Evolutionary conservation across 2,888 invertebrate species (phyloP), one percentile per base, ranked within the genome.

Genomic region (Pelosia muscerda): DNA sequence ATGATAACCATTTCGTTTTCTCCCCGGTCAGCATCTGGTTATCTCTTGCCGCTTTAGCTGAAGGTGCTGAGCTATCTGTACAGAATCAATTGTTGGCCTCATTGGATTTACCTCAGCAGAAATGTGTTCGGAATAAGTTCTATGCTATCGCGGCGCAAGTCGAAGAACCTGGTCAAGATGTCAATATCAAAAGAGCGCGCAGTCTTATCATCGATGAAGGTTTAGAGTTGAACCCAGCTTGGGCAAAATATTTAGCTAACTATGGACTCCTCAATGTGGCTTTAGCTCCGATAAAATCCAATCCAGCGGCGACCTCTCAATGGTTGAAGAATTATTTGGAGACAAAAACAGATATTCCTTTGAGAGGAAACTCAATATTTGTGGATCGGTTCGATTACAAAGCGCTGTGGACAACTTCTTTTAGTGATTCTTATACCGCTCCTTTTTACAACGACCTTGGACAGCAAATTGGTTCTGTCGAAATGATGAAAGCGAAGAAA

Each of bases 371-470:
- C 65, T 84, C 86, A 0, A 53, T 80, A 1, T 31, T 86, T 0
- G 26, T 85, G 0, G 84, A 87, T n/a, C 66, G 78, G 0, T 73
- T 86, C 6, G 42, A 42, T 28, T 86, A 82, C 62, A 23, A 78
- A 26, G 82, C 75, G 1, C 60, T 85, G 22, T 86, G 86, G 86
- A 82, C 81, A 0, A 75, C 74, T 0, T 79, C 83, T 1, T 88
- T 87, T 55, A 38, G 79, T 0, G 83, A 82, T 4, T 76, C 75
- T 13, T 66, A 72, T n/a, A 34, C 31, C 2, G 82, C 74, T 15
- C 84, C 85, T 2, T 88, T 88, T 64, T 86, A 81, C 63, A 76
- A 84, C 38, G 81, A 83, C 4, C 26, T 66, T 19, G 83, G 84
- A 0, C 68, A 73, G 4, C 69, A 75, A 31, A 70, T 85, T 0